Conservation (phyloP, 1,140 invertebrate species). For the Schlechtendalia chinensis region DNA sequence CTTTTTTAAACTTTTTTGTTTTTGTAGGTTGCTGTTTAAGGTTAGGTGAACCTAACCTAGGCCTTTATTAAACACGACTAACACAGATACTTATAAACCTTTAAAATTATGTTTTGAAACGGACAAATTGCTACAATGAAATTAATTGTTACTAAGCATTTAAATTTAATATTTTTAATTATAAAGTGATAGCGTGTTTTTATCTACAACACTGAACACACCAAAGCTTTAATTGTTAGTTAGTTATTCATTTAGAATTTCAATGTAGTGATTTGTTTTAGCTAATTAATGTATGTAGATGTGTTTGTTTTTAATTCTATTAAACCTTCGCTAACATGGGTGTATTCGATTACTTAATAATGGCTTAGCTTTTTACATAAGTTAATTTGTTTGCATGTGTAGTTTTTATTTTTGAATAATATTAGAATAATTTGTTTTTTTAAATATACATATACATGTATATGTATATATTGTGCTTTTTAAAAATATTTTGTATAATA, state of each 20-base stretch:
- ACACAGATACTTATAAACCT: neutral
- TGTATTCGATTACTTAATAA: neutral
- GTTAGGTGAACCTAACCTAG: slow-evolving; percentile 46
- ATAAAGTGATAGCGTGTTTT: slow-evolving; percentile 38
- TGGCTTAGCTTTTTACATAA: slow-evolving; percentile 23
- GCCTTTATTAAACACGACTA: slow-evolving; percentile 30
- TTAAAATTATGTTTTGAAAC: neutral
- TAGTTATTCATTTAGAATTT: neutral
- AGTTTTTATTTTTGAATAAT: neutral
- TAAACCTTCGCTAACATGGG: neutral
- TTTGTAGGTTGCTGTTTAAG: slow-evolving; percentile 27
- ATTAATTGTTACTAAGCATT: neutral
- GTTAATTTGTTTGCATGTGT: neutral
- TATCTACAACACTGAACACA: neutral
- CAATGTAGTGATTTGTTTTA: slow-evolving; percentile 11
- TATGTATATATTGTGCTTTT: neutral
- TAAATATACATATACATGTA: neutral
- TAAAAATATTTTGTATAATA: neutral
- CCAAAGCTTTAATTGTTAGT: neutral
- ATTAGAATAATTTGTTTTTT: neutral
- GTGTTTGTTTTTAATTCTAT: neutral
- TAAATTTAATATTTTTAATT: neutral
- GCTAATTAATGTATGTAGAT: neutral
- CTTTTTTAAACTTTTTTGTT: slow-evolving; percentile 27
- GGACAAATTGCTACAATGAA: slow-evolving; percentile 1